These are phyloP conservation scores for Periphyllus acericola DNA, from an alignment of 2,888 invertebrate genomes.

Conservation along the genomic window DNA sequence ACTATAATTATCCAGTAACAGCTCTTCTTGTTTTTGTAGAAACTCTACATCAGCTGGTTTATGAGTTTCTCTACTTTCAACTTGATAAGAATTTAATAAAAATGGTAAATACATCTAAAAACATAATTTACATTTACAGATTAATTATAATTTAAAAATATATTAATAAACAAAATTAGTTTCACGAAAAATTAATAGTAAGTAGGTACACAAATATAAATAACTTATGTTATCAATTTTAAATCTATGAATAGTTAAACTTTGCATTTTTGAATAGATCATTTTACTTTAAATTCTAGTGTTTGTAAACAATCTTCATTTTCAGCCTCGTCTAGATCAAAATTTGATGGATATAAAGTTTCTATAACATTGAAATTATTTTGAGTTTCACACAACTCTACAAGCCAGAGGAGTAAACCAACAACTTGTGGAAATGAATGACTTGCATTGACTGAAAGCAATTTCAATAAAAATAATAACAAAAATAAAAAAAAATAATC, in stretches of 20 bases:
- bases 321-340: constrained; percentile 47
- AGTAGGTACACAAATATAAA: too few species aligned
- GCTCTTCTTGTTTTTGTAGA: constrained; percentile 49
- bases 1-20: constrained; percentile 52
- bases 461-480: neutral
- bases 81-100: constrained; percentile 52
- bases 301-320: constrained; percentile 47
- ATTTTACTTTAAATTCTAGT: constrained; percentile 56
- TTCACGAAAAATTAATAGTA: too few species aligned
- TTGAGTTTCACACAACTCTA: constrained; percentile 60
- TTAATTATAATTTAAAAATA: neutral
- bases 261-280: constrained; percentile 5
- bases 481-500: neutral
- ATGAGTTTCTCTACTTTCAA: constrained; percentile 40
- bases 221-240: too few species aligned
- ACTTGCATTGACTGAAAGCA: constrained; percentile 61
- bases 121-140: neutral
- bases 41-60: constrained; percentile 46
- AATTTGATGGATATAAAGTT: constrained; percentile 56
- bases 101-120: constrained; percentile 50
- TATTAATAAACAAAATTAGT: neutral
- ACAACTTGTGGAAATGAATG: constrained; percentile 63
- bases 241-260: neutral
- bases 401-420: constrained; percentile 62
- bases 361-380: constrained; percentile 50